Percentiles rank a stretch among this genome's conserved stretches.
Evolutionary conservation across 2,113 vertebrate species (phyloP).

Genomic region (Argyrosomus japonicus): DNA sequence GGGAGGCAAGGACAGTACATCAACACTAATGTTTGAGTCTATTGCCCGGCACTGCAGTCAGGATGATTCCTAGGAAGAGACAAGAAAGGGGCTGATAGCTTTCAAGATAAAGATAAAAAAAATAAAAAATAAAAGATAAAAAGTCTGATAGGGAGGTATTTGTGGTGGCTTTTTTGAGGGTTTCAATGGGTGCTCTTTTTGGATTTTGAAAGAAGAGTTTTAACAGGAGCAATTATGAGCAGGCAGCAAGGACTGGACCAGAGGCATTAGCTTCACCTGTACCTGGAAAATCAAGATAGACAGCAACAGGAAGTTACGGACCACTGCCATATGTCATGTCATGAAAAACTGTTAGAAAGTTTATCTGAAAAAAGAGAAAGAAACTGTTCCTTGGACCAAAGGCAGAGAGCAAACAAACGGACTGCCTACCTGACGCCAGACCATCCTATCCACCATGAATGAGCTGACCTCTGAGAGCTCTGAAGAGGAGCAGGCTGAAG

Average conservation of each 20-base stretch:
- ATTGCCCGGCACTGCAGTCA: conserved; percentile 27
- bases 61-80: conserved; percentile 33
- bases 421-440: not conserved
- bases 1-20: conserved; percentile 65
- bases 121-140: conserved; percentile 37
- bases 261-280: conserved; percentile 14
- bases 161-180: not conserved
- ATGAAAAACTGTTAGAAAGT: not conserved
- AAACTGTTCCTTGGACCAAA: conserved; percentile 3
- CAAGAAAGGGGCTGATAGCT: not conserved
- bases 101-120: too few species aligned
- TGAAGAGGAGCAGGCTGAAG: conserved; percentile 71
- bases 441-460: conserved; percentile 63
- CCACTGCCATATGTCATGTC: not conserved
- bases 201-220: conserved; percentile 13
- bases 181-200: not conserved
- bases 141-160: not conserved
- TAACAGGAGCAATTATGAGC: not conserved
- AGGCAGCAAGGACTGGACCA: conserved; percentile 1
- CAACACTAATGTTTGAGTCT: conserved; percentile 60
- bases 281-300: conserved; percentile 20
- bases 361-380: conserved; percentile 1
- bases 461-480: conserved; percentile 66
- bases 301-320: not conserved
- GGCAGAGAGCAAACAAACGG: conserved; percentile 5